Evolutionary conservation across 2,113 vertebrate species (phyloP).

Genomic region (Gavia stellata): DNA sequence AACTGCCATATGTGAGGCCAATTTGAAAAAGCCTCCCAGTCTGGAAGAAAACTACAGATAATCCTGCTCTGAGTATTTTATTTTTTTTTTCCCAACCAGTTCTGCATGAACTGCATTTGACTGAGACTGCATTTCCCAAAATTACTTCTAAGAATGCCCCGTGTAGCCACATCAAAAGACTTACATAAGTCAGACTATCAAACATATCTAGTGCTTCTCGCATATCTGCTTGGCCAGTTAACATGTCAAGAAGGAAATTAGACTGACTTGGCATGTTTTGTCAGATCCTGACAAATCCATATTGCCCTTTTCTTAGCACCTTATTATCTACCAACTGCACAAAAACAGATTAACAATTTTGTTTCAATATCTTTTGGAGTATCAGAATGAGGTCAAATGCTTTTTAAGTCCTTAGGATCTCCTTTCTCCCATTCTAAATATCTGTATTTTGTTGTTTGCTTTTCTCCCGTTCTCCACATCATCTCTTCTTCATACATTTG

Average conservation of each 20-base stretch:
- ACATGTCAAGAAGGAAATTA: not conserved
- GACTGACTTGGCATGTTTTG: not conserved
- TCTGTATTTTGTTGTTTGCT: not conserved
- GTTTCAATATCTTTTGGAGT: not conserved
- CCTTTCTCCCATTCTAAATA: not conserved
- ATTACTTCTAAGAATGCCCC: not conserved
- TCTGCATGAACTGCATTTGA: not conserved
- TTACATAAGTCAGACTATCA: not conserved
- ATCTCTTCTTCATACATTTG: not conserved
- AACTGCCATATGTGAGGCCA: not conserved
- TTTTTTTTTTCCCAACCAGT: not conserved
- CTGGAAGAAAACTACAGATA: not conserved
- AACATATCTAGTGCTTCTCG: not conserved
- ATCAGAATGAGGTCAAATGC: not conserved
- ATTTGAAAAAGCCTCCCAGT: not conserved
- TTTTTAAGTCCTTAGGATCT: not conserved
- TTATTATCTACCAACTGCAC: not conserved
- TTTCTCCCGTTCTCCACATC: not conserved
- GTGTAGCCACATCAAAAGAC: not conserved
- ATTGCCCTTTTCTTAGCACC: not conserved
- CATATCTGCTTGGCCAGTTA: not conserved
- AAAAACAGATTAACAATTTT: not conserved
- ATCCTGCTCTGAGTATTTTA: not conserved
- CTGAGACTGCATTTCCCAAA: not conserved
- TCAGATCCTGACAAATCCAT: constrained; percentile 38